Percentiles rank a stretch among this genome's conserved stretches.
These are phyloP conservation scores for Garrulus glandarius DNA, from an alignment of 2,797 vertebrate genomes.

Conservation along the genomic window DNA sequence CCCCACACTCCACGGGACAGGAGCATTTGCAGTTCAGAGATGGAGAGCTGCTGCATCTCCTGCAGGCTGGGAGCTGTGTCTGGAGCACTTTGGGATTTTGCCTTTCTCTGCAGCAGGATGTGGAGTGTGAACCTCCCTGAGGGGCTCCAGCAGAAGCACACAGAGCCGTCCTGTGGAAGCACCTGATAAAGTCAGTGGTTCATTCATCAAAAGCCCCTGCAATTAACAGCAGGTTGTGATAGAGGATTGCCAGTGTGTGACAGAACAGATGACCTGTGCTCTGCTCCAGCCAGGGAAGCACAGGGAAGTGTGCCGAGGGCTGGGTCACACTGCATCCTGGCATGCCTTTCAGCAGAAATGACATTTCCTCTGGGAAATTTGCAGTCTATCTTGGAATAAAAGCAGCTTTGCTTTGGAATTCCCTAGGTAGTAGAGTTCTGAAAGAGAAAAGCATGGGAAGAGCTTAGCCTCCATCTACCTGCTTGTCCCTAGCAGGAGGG, in stretches of 20 bases:
- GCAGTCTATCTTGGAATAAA: neutral
- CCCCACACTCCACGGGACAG: fast-evolving
- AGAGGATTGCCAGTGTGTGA: neutral
- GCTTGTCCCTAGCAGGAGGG: neutral
- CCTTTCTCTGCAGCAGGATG: neutral
- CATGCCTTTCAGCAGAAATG: neutral
- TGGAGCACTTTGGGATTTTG: neutral
- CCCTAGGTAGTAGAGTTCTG: neutral
- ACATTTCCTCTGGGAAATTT: neutral
- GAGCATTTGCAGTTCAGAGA: neutral
- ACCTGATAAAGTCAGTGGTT: neutral
- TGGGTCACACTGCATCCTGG: neutral
- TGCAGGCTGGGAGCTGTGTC: fast-evolving
- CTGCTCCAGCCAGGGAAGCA: neutral
- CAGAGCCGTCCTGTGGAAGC: neutral
- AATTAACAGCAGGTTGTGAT: neutral
- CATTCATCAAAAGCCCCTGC: neutral
- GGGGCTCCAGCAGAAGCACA: neutral
- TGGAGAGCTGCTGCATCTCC: neutral
- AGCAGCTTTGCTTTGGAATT: neutral
- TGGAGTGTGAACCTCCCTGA: neutral
- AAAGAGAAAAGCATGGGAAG: neutral
- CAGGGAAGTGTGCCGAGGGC: neutral
- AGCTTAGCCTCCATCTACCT: neutral
- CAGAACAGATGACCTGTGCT: neutral